These are phyloP conservation scores for Tipula helvola DNA, from an alignment of 2,888 invertebrate genomes.

Conservation along the genomic window DNA sequence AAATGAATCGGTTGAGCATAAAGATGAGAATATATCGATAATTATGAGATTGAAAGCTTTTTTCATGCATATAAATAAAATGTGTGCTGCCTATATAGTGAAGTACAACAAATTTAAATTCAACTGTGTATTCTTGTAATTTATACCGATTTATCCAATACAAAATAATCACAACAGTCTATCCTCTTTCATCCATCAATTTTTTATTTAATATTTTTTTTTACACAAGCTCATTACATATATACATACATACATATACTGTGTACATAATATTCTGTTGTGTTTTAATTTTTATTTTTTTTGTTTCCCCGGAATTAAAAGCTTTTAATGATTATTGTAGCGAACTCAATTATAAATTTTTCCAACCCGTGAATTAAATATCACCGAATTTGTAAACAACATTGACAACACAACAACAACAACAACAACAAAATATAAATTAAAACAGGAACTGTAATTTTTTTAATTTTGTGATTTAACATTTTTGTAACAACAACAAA, in stretches of 20 bases:
- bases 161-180: background rate
- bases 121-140: background rate
- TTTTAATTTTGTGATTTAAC: background rate
- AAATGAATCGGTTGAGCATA: background rate
- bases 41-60: background rate
- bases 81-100: background rate
- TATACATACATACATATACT: no score
- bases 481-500: background rate
- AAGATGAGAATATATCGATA: background rate
- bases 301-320: background rate
- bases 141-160: background rate
- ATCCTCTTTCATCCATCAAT: background rate
- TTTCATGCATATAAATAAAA: background rate
- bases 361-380: background rate
- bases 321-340: background rate
- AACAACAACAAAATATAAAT: background rate
- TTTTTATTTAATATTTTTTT: background rate
- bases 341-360: background rate
- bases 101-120: background rate
- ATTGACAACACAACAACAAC: no score
- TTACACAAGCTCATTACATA: no score
- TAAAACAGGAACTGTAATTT: background rate
- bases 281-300: background rate
- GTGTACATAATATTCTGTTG: background rate
- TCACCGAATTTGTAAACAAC: background rate